These are phyloP conservation scores for Cotesia typhae DNA, from an alignment of 1,140 invertebrate genomes.

Conservation along the genomic window DNA sequence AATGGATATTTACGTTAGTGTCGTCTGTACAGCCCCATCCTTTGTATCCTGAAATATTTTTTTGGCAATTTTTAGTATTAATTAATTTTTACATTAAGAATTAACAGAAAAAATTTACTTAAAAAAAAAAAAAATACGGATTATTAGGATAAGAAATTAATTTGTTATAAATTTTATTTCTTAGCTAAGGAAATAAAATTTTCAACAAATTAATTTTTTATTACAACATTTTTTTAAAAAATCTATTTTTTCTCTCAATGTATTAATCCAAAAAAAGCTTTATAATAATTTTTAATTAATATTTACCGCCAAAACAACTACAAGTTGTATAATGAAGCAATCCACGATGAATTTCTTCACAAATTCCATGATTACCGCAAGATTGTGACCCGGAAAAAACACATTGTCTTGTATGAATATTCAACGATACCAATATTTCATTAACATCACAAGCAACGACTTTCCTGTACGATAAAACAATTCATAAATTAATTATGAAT, in stretches of 20 bases:
- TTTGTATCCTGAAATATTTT: slow-evolving; percentile 66
- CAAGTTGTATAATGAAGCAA: slow-evolving; percentile 66
- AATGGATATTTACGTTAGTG: slow-evolving; percentile 73
- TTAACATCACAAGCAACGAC: slow-evolving; percentile 56
- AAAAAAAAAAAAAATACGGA: too few species aligned
- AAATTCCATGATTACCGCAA: slow-evolving; percentile 65
- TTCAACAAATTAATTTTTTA: too few species aligned
- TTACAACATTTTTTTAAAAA: too few species aligned
- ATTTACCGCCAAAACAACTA: slow-evolving; percentile 64
- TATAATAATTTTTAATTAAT: slow-evolving; percentile 17
- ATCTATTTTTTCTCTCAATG: too few species aligned
- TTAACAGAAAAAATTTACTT: not conserved
- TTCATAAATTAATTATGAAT: not conserved
- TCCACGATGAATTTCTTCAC: slow-evolving; percentile 67
- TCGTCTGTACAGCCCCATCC: slow-evolving; percentile 88
- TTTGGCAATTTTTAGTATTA: slow-evolving; percentile 20
- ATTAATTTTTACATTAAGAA: slow-evolving; percentile 22
- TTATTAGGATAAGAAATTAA: too few species aligned
- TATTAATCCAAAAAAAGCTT: too few species aligned
- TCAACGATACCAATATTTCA: slow-evolving; percentile 67
- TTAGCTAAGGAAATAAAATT: too few species aligned
- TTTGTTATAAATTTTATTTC: too few species aligned
- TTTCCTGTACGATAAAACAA: slow-evolving; percentile 45
- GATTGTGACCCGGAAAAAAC: slow-evolving; percentile 60
- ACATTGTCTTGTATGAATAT: slow-evolving; percentile 66